Percentiles rank a stretch among this genome's conserved stretches.
These are phyloP conservation scores for Artemia franciscana DNA, from an alignment of 1,140 invertebrate species.

Conservation along the genomic window DNA sequence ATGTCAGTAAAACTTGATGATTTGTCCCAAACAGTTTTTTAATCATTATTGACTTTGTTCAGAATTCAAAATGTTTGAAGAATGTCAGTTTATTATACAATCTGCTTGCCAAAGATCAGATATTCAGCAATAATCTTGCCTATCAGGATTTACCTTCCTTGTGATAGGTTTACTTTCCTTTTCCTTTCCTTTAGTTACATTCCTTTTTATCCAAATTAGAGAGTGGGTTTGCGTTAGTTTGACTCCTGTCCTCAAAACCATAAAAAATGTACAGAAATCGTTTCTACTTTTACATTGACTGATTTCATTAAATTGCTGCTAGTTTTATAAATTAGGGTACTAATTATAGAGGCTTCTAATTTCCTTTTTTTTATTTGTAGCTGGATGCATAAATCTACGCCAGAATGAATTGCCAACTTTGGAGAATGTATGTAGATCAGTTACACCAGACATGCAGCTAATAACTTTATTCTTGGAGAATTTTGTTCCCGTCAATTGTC, in stretches of 20 bases:
- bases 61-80: too few species aligned
- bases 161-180: too few species aligned
- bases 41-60: too few species aligned
- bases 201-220: too few species aligned
- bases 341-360: conserved; percentile 9
- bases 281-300: conserved; percentile 4
- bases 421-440: conserved; percentile 42
- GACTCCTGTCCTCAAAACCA: not conserved
- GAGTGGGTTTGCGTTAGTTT: too few species aligned
- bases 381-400: conserved; percentile 41
- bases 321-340: not conserved
- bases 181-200: too few species aligned
- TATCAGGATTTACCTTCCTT: too few species aligned
- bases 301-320: not conserved
- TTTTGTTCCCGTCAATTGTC: conserved; percentile 69
- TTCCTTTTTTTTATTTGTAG: conserved; percentile 22
- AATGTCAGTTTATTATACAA: too few species aligned
- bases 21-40: too few species aligned
- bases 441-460: conserved; percentile 50
- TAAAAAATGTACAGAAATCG: not conserved
- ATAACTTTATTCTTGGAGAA: conserved; percentile 73
- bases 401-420: conserved; percentile 36
- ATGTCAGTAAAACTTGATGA: too few species aligned
- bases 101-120: too few species aligned
- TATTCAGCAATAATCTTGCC: too few species aligned